Percentiles rank a stretch among this genome's conserved stretches.
Conservation (phyloP, 1,140 invertebrate species). For the Homalodisca vitripennis region DNA sequence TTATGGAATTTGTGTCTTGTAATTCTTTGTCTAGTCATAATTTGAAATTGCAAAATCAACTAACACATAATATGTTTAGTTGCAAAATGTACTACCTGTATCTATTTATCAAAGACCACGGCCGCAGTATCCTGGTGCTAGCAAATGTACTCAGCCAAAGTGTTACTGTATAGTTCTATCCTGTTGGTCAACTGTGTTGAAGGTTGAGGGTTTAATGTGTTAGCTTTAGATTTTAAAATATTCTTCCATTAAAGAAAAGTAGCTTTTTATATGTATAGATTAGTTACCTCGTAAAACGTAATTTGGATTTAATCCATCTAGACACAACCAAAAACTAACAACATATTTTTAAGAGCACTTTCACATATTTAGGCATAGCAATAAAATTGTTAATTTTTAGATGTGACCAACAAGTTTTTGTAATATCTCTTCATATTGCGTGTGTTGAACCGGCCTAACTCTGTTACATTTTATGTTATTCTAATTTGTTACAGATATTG, state of each 20-base stretch:
- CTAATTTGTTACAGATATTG: not conserved
- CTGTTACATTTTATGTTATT: not conserved
- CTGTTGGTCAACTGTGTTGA: conserved; percentile 2
- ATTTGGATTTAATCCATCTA: not conserved
- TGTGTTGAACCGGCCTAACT: no score
- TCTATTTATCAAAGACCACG: no score
- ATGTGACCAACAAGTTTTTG: not conserved
- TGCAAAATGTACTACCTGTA: no score
- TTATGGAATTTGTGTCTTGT: no score
- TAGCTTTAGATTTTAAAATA: conserved; percentile 12
- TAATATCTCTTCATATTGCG: not conserved
- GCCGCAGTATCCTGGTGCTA: conserved; percentile 1
- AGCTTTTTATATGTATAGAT: conserved; percentile 25
- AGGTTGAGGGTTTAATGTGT: conserved; percentile 13
- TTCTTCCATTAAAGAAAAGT: not conserved
- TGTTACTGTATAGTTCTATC: not conserved
- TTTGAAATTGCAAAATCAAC: no score
- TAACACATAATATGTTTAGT: no score
- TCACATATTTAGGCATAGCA: conserved; percentile 17
- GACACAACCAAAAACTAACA: conserved; percentile 12
- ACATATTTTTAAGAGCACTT: conserved; percentile 4
- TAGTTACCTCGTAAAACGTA: conserved; percentile 20
- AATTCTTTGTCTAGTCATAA: no score
- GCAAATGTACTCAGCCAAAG: not conserved
- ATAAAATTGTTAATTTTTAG: conserved; percentile 22